A percentile compares a stretch with the other conserved stretches of the same genome.
Conservation (phyloP, 2,888 invertebrate species). For the Homarus gammarus region DNA sequence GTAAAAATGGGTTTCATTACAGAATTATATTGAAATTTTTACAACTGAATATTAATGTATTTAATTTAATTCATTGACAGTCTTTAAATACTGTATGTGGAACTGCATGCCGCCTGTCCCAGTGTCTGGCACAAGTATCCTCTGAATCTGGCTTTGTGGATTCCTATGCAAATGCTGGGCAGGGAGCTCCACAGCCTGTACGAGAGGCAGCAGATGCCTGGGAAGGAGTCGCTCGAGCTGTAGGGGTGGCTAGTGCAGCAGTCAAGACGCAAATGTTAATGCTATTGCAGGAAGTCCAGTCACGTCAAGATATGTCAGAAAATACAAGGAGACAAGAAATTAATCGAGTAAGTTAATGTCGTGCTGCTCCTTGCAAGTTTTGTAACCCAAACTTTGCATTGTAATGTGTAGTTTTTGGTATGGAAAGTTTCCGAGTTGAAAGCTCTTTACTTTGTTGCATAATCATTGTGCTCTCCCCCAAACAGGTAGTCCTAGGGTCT, state of each 20-base stretch:
- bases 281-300: conserved; percentile 64
- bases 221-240: conserved; percentile 68
- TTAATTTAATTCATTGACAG: conserved; percentile 40
- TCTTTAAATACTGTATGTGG: conserved; percentile 71
- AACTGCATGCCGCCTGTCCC: conserved; percentile 69
- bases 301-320: conserved; percentile 48
- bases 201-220: conserved; percentile 67
- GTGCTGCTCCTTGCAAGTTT: too few relatives aligned
- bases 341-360: conserved; percentile 52
- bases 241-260: conserved; percentile 66
- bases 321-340: conserved; percentile 43
- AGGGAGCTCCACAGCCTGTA: conserved; percentile 28
- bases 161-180: neutral
- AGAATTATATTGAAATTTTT: neutral
- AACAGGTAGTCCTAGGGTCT: too few relatives aligned
- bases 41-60: neutral
- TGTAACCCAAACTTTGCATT: too few relatives aligned
- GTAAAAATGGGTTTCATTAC: too few relatives aligned
- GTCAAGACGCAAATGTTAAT: conserved; percentile 68
- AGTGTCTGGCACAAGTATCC: conserved; percentile 67
- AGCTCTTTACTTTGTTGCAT: too few relatives aligned
- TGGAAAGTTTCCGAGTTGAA: too few relatives aligned
- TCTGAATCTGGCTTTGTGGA: conserved; percentile 41
- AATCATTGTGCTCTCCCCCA: too few relatives aligned
- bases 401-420: too few relatives aligned